Base-by-base conservation (phyloP, 2,888 invertebrate species). In the Zygaena filipendulae region DNA sequence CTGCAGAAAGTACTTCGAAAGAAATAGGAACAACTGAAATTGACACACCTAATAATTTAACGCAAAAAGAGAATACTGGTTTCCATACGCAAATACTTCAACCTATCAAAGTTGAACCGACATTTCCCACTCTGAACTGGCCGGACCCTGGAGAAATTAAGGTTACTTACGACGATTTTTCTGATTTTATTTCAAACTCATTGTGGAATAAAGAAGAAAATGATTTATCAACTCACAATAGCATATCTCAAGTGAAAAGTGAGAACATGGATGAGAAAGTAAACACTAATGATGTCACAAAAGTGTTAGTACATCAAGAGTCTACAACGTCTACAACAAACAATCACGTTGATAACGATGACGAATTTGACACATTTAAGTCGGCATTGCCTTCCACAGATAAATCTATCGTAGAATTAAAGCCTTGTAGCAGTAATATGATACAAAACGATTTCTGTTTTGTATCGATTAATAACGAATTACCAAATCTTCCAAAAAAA, bases 101-200 rank as follows among this genome's bases (percentile, higher is more conserved):
- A 42, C 81, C 81, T 14, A 64, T 79, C 26, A 79, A 66, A 49
- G 39, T 79, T 31, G 68, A 74, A 38, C 67, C 70, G 2, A 43
- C 57, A 8, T 59, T 68, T 38, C 79, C 80, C 6, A 62, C 66
- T n/a, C 49, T 81, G 13, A 81, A 81, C 38, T 81, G 81, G 81
- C 81, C 81, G 8, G 67, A 71, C 34, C 81, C 81, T 32, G 80
- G 81, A 3, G 66, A 80, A 47, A 69, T 81, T 1, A 79, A 74
- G 42, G 68, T 61, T 35, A 64, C 61, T 2, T 79, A 74, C 50
- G 69, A 74, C 24, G 71, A 74, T 40, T 79, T 79, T 40, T 55
- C 77, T 5, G 72, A 77, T 38, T 74, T 77, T 36, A 47, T 68
- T 21, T 61, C 69, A 11, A 63, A 45, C 42, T 47, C 64, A 9